phyloP scores from a whole-genome alignment of 2,888 invertebrate genomes.

The Lasioglossum morio region DNA sequence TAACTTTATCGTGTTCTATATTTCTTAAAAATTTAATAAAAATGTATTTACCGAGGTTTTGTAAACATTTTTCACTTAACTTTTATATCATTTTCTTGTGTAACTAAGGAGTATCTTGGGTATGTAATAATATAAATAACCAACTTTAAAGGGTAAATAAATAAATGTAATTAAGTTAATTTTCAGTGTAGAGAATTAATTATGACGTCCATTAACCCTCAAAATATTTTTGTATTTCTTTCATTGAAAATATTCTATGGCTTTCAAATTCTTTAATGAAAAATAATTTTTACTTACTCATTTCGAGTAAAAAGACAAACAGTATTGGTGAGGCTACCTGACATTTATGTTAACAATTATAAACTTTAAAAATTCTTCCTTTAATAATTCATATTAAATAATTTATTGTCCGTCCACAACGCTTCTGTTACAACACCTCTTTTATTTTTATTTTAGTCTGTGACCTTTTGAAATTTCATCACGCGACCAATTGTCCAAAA shows the following conservation, averaged over 20 bases:
- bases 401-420: no score
- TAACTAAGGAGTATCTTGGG: no score
- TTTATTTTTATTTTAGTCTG: background rate
- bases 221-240: no score
- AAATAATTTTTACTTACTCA: background rate
- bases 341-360: background rate
- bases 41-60: background rate
- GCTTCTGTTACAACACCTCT: no score
- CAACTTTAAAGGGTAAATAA: no score
- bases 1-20: background rate
- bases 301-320: background rate
- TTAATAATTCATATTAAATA: no score
- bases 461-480: background rate
- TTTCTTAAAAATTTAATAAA: background rate
- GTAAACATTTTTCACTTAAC: background rate
- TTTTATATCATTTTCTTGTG: background rate
- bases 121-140: no score
- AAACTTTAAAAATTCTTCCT: background rate
- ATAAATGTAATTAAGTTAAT: no score
- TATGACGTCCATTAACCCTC: no score
- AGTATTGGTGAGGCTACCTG: no score
- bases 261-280: background rate
- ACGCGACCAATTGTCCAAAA: background rate
- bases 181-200: no score
- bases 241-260: no score